Percentiles rank a stretch among this genome's conserved stretches.
These are phyloP conservation scores for Umimayanthus chanpuru DNA, from an alignment of 92 coral and sea anemone species.

Conservation along the genomic window DNA sequence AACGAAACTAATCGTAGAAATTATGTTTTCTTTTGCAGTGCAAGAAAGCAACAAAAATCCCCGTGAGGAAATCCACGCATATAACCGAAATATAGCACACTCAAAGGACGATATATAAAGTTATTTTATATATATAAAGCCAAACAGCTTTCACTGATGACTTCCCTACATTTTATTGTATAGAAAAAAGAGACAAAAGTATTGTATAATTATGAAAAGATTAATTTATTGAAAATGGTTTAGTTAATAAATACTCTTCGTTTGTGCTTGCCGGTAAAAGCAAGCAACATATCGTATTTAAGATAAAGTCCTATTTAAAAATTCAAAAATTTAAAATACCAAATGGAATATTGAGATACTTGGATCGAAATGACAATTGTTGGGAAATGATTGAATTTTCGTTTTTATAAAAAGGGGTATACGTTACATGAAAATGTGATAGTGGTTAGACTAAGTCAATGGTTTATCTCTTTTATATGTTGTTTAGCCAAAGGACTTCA, in stretches of 20 bases:
- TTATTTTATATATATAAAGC: neutral
- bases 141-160: neutral
- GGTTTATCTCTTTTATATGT: no score
- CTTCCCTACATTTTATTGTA: neutral
- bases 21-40: constrained; percentile 31
- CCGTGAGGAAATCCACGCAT: neutral
- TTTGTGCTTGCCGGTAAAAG: neutral
- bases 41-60: constrained; percentile 22
- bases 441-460: neutral
- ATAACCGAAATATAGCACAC: neutral
- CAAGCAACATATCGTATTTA: neutral
- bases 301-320: neutral
- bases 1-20: neutral
- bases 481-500: no score
- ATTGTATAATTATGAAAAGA: constrained; percentile 24
- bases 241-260: neutral
- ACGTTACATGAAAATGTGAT: neutral
- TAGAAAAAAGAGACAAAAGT: constrained; percentile 16
- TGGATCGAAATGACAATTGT: neutral
- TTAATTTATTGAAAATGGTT: constrained; percentile 14
- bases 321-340: no score
- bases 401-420: neutral
- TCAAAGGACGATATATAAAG: neutral
- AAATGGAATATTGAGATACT: neutral
- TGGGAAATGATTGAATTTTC: neutral